Evolutionary conservation across 1,140 invertebrate genomes (phyloP).

Genomic region (Pantala flavescens): DNA sequence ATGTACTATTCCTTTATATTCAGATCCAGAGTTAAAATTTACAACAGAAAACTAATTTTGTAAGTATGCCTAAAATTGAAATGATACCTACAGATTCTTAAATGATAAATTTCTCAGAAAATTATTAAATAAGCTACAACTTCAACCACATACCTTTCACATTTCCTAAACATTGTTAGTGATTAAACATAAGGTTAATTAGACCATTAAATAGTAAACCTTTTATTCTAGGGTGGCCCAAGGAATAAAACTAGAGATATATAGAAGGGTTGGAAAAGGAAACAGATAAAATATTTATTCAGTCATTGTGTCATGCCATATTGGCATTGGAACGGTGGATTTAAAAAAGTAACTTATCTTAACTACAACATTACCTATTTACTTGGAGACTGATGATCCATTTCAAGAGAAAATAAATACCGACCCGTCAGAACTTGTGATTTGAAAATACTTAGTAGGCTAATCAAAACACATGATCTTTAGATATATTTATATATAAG

Average conservation of each 20-base stretch:
- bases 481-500: too few species aligned
- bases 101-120: too few species aligned
- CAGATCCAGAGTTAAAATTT: neutral
- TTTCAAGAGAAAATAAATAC: constrained; percentile 11
- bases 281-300: constrained; percentile 1
- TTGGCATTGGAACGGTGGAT: neutral
- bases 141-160: neutral
- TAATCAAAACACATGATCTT: too few species aligned
- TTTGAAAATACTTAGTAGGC: too few species aligned
- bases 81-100: too few species aligned
- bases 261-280: neutral
- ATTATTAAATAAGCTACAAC: neutral
- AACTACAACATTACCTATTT: neutral
- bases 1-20: neutral
- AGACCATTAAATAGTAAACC: neutral
- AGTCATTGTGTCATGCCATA: constrained; percentile 7
- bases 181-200: neutral
- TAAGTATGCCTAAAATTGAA: neutral
- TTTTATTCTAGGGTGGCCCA: neutral
- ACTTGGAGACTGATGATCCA: neutral
- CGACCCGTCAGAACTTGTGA: neutral
- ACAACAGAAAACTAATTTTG: neutral
- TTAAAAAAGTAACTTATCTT: neutral
- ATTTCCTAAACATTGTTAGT: neutral
- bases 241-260: neutral